A percentile compares a stretch with the other conserved stretches of the same genome.
Evolutionary conservation across 2,797 vertebrate species (phyloP).

Genomic region (Scolopax rusticola): DNA sequence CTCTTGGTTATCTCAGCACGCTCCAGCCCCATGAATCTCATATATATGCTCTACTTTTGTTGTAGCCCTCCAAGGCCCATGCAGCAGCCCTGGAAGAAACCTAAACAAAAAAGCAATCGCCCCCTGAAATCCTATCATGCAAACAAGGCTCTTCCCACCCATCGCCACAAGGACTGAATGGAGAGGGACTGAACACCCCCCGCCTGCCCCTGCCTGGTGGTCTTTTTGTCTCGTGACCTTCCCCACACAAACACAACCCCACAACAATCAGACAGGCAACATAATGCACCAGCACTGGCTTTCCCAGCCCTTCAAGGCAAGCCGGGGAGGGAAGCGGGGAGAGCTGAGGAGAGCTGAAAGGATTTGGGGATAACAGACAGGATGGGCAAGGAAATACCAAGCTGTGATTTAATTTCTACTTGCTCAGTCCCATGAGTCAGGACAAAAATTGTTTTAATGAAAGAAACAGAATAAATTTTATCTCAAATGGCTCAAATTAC

Average conservation of each 20-base stretch:
- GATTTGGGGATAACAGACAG: neutral
- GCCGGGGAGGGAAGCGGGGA: slow-evolving; percentile 6
- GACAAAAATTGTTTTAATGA: slow-evolving; percentile 34
- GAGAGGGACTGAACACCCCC: neutral
- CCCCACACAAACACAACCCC: slow-evolving; percentile 54
- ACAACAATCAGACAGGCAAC: slow-evolving; percentile 51
- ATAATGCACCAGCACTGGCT: neutral
- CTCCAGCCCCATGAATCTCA: slow-evolving; percentile 32
- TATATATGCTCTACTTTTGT: slow-evolving; percentile 21
- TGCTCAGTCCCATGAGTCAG: neutral
- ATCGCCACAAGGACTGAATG: slow-evolving; percentile 48
- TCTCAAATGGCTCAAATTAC: neutral
- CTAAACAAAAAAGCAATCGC: slow-evolving; percentile 50
- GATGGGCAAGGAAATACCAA: neutral
- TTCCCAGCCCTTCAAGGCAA: slow-evolving; percentile 62
- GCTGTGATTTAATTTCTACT: neutral
- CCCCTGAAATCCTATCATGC: slow-evolving; percentile 54
- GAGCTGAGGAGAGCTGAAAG: slow-evolving; percentile 34
- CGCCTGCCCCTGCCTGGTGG: slow-evolving; percentile 44
- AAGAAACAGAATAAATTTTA: neutral
- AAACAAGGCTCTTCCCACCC: slow-evolving; percentile 68
- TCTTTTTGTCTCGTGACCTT: slow-evolving; percentile 71
- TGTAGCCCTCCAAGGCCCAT: neutral
- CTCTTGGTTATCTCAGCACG: neutral
- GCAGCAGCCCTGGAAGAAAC: slow-evolving; percentile 16